Base-by-base conservation (phyloP, 2,888 invertebrate species). In the Rhynchonema sp. region DNA sequence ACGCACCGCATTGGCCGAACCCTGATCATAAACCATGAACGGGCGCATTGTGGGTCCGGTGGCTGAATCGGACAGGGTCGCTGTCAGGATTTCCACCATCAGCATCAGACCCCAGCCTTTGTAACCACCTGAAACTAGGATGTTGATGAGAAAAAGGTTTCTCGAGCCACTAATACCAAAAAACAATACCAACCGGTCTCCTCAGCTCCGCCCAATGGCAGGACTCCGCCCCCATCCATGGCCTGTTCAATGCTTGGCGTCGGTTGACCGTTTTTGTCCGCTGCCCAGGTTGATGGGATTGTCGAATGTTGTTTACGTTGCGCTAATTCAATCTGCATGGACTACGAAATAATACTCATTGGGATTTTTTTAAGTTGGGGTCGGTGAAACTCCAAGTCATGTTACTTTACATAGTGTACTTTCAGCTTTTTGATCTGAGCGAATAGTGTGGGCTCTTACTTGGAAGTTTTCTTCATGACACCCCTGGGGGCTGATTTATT, bases 31-130 rank as follows among this genome's bases (percentile, higher is more conserved):
- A 6, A 17, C 38, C 6, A 13, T 6, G 38, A 38, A 38, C 38
- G 38, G 38, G 6, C 38, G 38, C 38, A 38, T 17, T 6, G 6
- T 38, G 6, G 38, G 38, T 0, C 85, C 86, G 68, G 82, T 86
- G 0, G 79, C 76, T 0, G 82, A 73, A 22, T 81, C 82, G 77
- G 67, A 63, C 59, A 84, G 77, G 27, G 90, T 80, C 22, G 89
- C 89, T 69, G 84, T 84, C 61, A 91, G 80, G 1, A 87, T 76
- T 68, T 91, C 90, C 1, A 87, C 87, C 80, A 88, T 79, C 56
- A 84, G 80, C 0, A 82, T 82, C 9, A 89, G 74, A 0, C 88
- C 88, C 67, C 81, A 87, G 0, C 89, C 89, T 72, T 89, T 90
- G 75, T 86, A 88, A 1, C 88, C 86, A 1, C 72, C 67, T 38